Percentiles rank a stretch among this genome's conserved stretches.
phyloP scores from a whole-genome alignment of 2,113 vertebrate species.

The Sminthopsis crassicaudata region DNA sequence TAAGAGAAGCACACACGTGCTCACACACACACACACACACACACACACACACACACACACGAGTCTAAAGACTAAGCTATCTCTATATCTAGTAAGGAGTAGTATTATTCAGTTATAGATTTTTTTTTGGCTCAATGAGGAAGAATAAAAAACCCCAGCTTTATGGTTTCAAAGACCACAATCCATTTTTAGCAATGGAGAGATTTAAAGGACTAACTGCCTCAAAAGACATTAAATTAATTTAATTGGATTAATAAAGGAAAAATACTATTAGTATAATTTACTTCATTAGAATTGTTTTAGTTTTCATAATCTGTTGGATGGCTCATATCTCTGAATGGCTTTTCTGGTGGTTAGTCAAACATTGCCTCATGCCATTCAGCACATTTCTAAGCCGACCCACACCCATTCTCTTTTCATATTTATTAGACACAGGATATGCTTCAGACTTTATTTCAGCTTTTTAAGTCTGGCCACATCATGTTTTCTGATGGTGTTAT shows the following conservation, averaged over 20 bases:
- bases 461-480: slow-evolving; percentile 47
- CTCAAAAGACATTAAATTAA: neutral
- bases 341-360: neutral
- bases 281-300: neutral
- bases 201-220: neutral
- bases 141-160: neutral
- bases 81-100: neutral
- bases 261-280: neutral
- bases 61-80: neutral
- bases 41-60: too few species aligned
- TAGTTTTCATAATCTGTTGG: neutral
- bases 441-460: neutral
- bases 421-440: slow-evolving; percentile 20
- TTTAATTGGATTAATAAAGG: neutral
- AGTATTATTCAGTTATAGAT: neutral
- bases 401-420: neutral
- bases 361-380: neutral
- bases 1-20: neutral
- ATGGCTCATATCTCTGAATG: slow-evolving; percentile 1
- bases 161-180: neutral
- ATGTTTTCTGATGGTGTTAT: slow-evolving; percentile 46
- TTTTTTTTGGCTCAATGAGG: neutral
- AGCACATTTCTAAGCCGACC: neutral
- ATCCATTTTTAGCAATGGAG: neutral
- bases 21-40: too few species aligned